phyloP scores from a whole-genome alignment of 2,888 invertebrate genomes.

The Mythimna loreyi region DNA sequence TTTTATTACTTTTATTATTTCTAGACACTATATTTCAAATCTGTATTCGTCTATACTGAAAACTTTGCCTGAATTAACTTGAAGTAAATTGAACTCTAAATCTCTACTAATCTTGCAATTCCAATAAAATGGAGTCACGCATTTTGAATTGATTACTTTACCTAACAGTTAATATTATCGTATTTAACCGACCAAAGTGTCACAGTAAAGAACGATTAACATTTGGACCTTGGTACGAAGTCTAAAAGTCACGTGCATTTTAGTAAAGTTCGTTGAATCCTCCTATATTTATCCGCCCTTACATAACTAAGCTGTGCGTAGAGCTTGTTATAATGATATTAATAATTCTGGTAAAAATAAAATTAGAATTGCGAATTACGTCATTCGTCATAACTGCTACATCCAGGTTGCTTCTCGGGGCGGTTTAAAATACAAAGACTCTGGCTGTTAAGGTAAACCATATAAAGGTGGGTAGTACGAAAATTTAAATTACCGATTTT shows the following conservation, averaged over 20 bases:
- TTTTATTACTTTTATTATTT: no score
- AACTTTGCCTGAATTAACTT: constrained; percentile 2
- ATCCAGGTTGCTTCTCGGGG: constrained; percentile 25
- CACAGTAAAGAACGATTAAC: constrained; percentile 42
- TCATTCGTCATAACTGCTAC: constrained; percentile 43
- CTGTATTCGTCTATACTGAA: constrained; percentile 1
- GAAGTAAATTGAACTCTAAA: constrained; percentile 21
- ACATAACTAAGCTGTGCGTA: constrained; percentile 30
- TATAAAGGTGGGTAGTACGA: no score
- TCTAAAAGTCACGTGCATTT: constrained; percentile 27
- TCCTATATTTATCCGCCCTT: constrained; percentile 45
- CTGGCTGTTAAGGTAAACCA: not conserved
- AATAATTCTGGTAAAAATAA: constrained; percentile 49
- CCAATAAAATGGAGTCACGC: constrained; percentile 48
- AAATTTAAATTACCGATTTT: no score
- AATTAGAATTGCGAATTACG: constrained; percentile 35
- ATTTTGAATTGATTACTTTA: constrained; percentile 38
- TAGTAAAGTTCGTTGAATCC: constrained; percentile 35
- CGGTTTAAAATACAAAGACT: constrained; percentile 18
- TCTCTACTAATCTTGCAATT: constrained; percentile 17
- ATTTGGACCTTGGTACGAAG: constrained; percentile 37
- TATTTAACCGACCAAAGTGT: constrained; percentile 38
- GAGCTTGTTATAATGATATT: constrained; percentile 41
- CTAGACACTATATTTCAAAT: constrained; percentile 4
- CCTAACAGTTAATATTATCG: constrained; percentile 24